Conservation (phyloP, 2,113 vertebrate species). For the Entelurus aequoreus region DNA sequence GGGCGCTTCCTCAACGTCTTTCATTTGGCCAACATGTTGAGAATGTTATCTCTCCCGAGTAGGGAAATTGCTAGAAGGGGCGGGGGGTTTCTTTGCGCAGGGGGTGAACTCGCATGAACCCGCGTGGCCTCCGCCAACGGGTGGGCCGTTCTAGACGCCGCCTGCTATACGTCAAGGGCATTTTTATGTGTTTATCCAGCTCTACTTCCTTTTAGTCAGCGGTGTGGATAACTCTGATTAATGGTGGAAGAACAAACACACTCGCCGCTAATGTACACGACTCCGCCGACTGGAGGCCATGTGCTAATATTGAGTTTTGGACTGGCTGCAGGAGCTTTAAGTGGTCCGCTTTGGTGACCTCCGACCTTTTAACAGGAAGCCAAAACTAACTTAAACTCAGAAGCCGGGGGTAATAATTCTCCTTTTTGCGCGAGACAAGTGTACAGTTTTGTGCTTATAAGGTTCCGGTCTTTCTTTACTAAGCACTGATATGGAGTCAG, state of each 20-base stretch:
- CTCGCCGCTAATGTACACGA: constrained; percentile 56
- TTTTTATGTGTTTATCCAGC: constrained; percentile 53
- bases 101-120: constrained; percentile 24
- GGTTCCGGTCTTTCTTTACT: background rate
- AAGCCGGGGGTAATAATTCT: constrained; percentile 26
- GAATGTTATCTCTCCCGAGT: constrained; percentile 15
- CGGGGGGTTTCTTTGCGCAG: constrained; percentile 17
- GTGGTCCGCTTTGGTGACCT: constrained; percentile 15
- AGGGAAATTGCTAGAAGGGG: constrained; percentile 9
- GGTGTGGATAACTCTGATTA: constrained; percentile 60
- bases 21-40: constrained; percentile 28
- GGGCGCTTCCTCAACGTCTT: constrained; percentile 30
- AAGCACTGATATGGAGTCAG: no score
- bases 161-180: constrained; percentile 38
- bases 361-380: constrained; percentile 12
- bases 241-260: constrained; percentile 67
- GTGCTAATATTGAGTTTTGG: constrained; percentile 62
- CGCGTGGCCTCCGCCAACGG: no score
- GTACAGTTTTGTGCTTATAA: constrained; percentile 35
- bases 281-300: constrained; percentile 32
- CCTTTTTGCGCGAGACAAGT: constrained; percentile 26
- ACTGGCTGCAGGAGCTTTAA: constrained; percentile 37
- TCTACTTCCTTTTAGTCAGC: constrained; percentile 49
- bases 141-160: constrained; percentile 6
- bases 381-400: constrained; percentile 24